Conservation (phyloP, 2,888 invertebrate species). For the Leptogaster cylindrica region DNA sequence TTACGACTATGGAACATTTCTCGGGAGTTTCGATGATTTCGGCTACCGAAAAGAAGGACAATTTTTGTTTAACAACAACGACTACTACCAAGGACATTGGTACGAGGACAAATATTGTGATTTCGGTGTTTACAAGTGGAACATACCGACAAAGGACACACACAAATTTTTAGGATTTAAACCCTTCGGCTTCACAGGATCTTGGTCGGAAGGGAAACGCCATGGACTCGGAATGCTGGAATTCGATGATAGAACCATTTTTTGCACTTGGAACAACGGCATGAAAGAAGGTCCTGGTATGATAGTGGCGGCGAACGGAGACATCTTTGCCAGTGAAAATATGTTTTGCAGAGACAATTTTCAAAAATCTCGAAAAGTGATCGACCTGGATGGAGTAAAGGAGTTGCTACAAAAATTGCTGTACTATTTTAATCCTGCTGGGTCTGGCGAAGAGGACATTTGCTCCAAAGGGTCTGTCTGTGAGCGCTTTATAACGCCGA, state of each 20-base stretch:
- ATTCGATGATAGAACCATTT: conserved; percentile 30
- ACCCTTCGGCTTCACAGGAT: conserved; percentile 25
- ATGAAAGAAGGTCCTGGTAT: conserved; percentile 34
- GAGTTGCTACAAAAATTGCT: neutral
- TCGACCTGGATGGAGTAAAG: neutral
- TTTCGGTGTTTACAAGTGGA: conserved; percentile 42
- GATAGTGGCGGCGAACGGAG: conserved; percentile 42
- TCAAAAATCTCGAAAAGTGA: neutral
- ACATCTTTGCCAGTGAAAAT: conserved; percentile 25
- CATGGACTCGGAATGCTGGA: conserved; percentile 40
- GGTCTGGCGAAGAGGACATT: neutral
- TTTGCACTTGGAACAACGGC: conserved; percentile 34
- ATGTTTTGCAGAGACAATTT: conserved; percentile 28
- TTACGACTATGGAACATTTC: conserved; percentile 26
- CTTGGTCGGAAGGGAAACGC: conserved; percentile 35
- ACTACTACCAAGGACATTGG: conserved; percentile 33
- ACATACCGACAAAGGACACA: neutral
- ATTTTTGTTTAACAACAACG: conserved; percentile 26
- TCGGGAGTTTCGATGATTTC: conserved; percentile 23
- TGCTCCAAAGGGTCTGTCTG: neutral
- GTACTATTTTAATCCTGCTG: neutral
- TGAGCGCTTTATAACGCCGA: neutral
- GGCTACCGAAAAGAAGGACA: conserved; percentile 26
- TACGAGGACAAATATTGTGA: conserved; percentile 35
- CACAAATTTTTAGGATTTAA: conserved; percentile 9